Evolutionary conservation across 2,888 invertebrate species (phyloP).

Genomic region (Diploptera punctata): DNA sequence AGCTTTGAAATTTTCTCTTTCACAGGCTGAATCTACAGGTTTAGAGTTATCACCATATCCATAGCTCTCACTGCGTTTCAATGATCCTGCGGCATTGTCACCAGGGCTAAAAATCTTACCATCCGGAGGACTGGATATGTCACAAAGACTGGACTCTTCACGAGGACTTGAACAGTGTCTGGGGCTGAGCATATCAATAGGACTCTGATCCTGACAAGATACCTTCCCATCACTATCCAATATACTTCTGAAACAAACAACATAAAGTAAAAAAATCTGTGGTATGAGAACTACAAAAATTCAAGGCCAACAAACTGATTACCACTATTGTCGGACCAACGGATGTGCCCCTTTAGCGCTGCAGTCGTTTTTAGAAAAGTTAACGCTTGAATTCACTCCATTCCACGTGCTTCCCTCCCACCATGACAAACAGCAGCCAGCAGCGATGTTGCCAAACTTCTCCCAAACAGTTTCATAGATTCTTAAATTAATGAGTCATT

Average conservation of each 20-base stretch:
- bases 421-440: no score
- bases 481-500: no score
- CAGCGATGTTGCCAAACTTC: no score
- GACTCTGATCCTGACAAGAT: not conserved
- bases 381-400: no score
- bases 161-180: not conserved
- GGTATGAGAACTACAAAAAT: no score
- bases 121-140: not conserved
- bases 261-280: no score
- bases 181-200: not conserved
- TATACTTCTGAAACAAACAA: not conserved
- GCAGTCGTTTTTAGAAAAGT: no score
- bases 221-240: conserved; percentile 17
- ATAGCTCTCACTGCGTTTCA: conserved; percentile 29
- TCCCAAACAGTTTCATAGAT: no score
- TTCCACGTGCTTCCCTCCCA: no score
- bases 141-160: not conserved
- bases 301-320: no score
- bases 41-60: not conserved
- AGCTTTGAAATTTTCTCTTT: not conserved
- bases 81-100: not conserved
- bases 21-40: not conserved
- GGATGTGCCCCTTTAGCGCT: no score
- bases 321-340: no score
- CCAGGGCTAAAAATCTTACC: not conserved